phyloP scores from a whole-genome alignment of 2,113 vertebrate species.

The Leptobrachium ailaonicum region DNA sequence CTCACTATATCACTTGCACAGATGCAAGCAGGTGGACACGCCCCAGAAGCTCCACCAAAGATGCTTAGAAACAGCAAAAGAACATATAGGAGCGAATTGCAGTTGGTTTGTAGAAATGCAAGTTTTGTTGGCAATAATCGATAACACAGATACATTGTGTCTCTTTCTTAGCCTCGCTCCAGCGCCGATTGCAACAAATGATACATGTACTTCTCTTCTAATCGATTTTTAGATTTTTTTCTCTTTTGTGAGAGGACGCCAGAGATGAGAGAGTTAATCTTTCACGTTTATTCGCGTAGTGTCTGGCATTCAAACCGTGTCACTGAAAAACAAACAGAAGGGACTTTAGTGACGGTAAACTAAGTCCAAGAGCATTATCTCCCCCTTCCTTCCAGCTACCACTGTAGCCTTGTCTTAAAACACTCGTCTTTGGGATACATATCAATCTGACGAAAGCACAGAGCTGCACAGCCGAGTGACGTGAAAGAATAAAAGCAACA shows the following conservation, averaged over 20 bases:
- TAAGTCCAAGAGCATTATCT: not conserved
- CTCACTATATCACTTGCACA: slow-evolving; percentile 82
- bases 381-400: accelerated
- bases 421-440: not conserved
- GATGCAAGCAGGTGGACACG: slow-evolving; percentile 76
- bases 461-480: not conserved
- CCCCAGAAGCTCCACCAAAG: slow-evolving; percentile 57
- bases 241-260: slow-evolving; percentile 59
- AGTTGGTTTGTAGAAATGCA: slow-evolving; percentile 52
- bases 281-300: slow-evolving; percentile 12
- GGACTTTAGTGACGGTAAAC: slow-evolving; percentile 30
- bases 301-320: slow-evolving; percentile 6
- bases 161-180: slow-evolving; percentile 54
- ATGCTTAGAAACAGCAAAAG: slow-evolving; percentile 60
- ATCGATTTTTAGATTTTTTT: slow-evolving; percentile 46
- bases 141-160: slow-evolving; percentile 63
- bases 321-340: slow-evolving; percentile 47
- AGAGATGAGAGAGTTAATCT: slow-evolving; percentile 56
- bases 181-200: slow-evolving; percentile 52
- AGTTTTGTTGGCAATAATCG: slow-evolving; percentile 27
- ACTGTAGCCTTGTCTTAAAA: not conserved
- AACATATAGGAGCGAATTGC: slow-evolving; percentile 59
- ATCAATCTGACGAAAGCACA: not conserved
- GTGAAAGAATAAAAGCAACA: not conserved
- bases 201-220: slow-evolving; percentile 45